Percentiles rank a stretch among this genome's conserved stretches.
Evolutionary conservation across 2,888 invertebrate genomes (phyloP).

Genomic region (Macaria notata): DNA sequence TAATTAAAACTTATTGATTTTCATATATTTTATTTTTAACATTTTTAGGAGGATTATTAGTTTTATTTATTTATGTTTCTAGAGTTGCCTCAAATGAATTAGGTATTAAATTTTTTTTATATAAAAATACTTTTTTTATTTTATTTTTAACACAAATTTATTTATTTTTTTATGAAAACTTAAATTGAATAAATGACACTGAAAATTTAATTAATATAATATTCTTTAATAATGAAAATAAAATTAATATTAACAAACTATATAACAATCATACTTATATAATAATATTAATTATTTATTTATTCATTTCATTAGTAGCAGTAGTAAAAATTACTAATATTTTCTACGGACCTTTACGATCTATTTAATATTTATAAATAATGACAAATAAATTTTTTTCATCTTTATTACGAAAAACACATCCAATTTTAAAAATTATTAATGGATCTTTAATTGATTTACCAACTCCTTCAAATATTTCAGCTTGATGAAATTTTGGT

Average conservation of each 20-base stretch:
- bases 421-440: slow-evolving; percentile 80
- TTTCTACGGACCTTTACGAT: slow-evolving; percentile 78
- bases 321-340: slow-evolving; percentile 83
- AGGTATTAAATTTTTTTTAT: slow-evolving; percentile 63
- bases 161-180: slow-evolving; percentile 45
- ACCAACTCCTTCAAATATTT: slow-evolving; percentile 84
- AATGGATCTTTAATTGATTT: slow-evolving; percentile 83
- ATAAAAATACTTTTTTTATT: slow-evolving; percentile 42
- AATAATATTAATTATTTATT: too few species aligned
- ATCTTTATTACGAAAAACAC: slow-evolving; percentile 68
- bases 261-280: too few species aligned
- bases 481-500: slow-evolving; percentile 86
- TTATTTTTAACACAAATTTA: slow-evolving; percentile 34
- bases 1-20: slow-evolving; percentile 81
- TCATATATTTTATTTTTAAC: slow-evolving; percentile 84
- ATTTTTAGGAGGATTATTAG: slow-evolving; percentile 84
- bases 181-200: slow-evolving; percentile 50
- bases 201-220: slow-evolving; percentile 39
- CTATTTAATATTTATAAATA: slow-evolving; percentile 42
- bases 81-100: slow-evolving; percentile 84
- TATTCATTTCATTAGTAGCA: too few species aligned
- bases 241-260: too few species aligned
- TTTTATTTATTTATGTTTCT: slow-evolving; percentile 85
- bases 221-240: too few species aligned
- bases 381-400: slow-evolving; percentile 63